Percentiles rank a stretch among this genome's conserved stretches.
Conservation (phyloP, 2,888 invertebrate genomes). For the Geophilus truncorum region DNA sequence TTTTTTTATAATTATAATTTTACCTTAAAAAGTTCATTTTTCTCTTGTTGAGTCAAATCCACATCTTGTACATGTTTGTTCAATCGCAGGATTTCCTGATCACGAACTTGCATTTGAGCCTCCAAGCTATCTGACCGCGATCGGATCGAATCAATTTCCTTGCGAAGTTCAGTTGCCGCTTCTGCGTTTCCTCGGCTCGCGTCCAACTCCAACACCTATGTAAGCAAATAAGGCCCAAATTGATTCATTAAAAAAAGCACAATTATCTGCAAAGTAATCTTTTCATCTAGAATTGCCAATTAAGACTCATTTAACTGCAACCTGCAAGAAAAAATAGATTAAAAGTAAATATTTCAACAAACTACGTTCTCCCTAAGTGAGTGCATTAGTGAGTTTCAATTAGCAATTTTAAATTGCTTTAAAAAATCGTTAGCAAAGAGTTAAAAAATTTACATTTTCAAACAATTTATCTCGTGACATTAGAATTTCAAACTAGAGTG, state of each 20-base stretch:
- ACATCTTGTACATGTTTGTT: slow-evolving; percentile 40
- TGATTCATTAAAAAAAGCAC: background rate
- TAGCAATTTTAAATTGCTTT: too few relatives aligned
- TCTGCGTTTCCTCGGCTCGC: slow-evolving; percentile 64
- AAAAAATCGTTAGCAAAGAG: too few relatives aligned
- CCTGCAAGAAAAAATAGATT: too few relatives aligned
- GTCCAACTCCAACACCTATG: slow-evolving; percentile 62
- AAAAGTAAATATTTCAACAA: too few relatives aligned
- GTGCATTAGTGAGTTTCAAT: too few relatives aligned
- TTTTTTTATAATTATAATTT: background rate
- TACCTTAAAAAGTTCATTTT: slow-evolving; percentile 20
- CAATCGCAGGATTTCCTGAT: slow-evolving; percentile 68
- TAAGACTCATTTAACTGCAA: too few relatives aligned
- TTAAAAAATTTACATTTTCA: too few relatives aligned
- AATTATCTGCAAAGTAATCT: too few relatives aligned
- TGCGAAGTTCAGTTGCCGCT: slow-evolving; percentile 69
- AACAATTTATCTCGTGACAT: too few relatives aligned
- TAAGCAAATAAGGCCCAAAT: background rate
- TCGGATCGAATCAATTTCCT: slow-evolving; percentile 66
- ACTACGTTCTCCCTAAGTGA: too few relatives aligned
- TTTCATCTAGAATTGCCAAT: too few relatives aligned
- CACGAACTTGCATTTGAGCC: slow-evolving; percentile 73
- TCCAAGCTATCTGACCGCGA: slow-evolving; percentile 77
- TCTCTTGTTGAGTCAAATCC: slow-evolving; percentile 31
- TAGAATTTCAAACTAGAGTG: too few relatives aligned